Evolutionary conservation across 2,888 invertebrate genomes (phyloP).

Genomic region (Ceriagrion tenellum): DNA sequence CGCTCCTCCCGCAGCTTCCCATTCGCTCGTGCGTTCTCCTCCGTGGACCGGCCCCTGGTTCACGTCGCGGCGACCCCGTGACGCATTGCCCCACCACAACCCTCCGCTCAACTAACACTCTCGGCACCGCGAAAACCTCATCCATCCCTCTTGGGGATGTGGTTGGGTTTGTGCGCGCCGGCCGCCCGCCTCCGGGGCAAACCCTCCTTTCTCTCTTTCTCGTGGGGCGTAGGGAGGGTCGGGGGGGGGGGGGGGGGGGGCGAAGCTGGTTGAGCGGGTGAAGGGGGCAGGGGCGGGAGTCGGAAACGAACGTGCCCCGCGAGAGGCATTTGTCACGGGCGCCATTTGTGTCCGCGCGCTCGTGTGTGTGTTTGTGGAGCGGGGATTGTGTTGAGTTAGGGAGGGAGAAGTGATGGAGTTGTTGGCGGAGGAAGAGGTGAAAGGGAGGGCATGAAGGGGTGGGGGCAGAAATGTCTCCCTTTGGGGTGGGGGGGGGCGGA

Average conservation of each 20-base stretch:
- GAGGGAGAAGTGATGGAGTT: background rate
- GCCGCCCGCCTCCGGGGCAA: too few species aligned
- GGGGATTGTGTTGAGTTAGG: too few species aligned
- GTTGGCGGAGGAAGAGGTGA: too few species aligned
- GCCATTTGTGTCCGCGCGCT: conserved; percentile 27
- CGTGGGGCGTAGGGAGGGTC: too few species aligned
- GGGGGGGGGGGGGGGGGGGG: too few species aligned
- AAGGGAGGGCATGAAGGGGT: too few species aligned
- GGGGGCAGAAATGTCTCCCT: background rate
- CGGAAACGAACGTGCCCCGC: conserved; percentile 27
- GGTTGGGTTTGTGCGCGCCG: too few species aligned
- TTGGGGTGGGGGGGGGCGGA: background rate
- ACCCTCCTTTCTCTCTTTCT: too few species aligned
- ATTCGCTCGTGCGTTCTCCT: background rate
- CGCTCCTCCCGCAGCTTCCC: background rate
- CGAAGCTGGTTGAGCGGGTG: too few species aligned
- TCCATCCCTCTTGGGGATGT: conserved; percentile 10
- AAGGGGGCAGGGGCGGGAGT: background rate
- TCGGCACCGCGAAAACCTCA: background rate
- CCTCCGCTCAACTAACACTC: background rate
- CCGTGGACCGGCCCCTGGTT: background rate
- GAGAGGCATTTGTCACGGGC: conserved; percentile 44
- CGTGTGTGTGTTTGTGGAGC: background rate
- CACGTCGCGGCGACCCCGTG: background rate
- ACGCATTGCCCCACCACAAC: background rate